Percentiles rank a stretch among this genome's conserved stretches.
phyloP scores from a whole-genome alignment of 2,113 vertebrate species.

The Taurulus bubalis region DNA sequence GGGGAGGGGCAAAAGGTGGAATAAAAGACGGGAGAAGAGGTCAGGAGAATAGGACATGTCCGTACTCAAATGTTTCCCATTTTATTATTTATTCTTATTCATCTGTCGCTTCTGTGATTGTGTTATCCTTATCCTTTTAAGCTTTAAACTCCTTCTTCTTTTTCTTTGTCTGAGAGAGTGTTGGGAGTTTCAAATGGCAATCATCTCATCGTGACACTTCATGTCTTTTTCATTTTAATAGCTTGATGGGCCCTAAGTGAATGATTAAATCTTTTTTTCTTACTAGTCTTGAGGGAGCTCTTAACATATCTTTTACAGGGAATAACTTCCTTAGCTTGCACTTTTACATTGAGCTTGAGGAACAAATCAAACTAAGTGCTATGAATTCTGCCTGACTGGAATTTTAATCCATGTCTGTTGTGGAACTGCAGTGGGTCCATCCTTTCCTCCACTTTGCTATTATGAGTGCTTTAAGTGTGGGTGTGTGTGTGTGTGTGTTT shows the following conservation, averaged over 20 bases:
- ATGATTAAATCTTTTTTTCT: conserved; percentile 27
- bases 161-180: neutral
- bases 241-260: conserved; percentile 37
- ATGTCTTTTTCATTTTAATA: conserved; percentile 43
- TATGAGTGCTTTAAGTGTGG: conserved; percentile 29
- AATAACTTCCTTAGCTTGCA: conserved; percentile 61
- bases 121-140: neutral
- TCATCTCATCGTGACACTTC: conserved; percentile 14
- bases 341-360: conserved; percentile 43
- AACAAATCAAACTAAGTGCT: conserved; percentile 80
- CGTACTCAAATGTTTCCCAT: neutral
- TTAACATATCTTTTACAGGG: conserved; percentile 46
- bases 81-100: neutral
- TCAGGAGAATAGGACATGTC: conserved; percentile 2
- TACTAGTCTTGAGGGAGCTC: conserved; percentile 38
- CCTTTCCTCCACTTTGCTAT: conserved; percentile 21
- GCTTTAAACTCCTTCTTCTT: neutral
- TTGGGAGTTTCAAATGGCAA: too few species aligned
- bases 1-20: neutral
- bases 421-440: conserved; percentile 25
- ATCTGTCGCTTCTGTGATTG: neutral
- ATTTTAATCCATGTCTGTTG: conserved; percentile 64
- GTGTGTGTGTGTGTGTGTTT: conserved; percentile 31
- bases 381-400: conserved; percentile 69
- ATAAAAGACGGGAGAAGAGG: neutral